phyloP scores from a whole-genome alignment of 2,888 invertebrate genomes.

The Drosophila merina region DNA sequence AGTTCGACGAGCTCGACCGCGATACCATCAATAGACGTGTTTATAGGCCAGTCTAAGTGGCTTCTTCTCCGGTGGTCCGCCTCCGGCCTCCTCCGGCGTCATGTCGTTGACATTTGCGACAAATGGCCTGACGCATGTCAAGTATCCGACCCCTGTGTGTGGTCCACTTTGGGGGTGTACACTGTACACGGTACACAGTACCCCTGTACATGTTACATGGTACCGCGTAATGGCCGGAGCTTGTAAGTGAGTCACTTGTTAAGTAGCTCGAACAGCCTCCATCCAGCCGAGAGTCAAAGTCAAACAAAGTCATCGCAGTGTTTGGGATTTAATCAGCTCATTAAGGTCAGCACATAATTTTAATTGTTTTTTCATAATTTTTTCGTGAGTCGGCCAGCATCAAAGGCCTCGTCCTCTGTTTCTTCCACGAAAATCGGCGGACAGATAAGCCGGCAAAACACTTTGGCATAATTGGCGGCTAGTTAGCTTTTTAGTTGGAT shows the following conservation, averaged over 20 bases:
- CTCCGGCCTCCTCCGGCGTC: constrained; percentile 60
- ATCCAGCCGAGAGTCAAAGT: constrained; percentile 7
- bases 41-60: constrained; percentile 57
- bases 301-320: constrained; percentile 15
- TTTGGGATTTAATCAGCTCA: constrained; percentile 60
- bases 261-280: constrained; percentile 2
- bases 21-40: constrained; percentile 72
- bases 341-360: constrained; percentile 70
- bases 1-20: constrained; percentile 29
- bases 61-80: constrained; percentile 55
- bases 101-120: constrained; percentile 79
- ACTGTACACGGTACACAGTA: constrained; percentile 35
- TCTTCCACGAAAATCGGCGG: constrained; percentile 48
- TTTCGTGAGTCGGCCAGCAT: constrained; percentile 39
- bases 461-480: constrained; percentile 69
- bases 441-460: constrained; percentile 58
- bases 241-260: constrained; percentile 62
- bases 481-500: constrained; percentile 54
- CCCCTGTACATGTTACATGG: constrained; percentile 26
- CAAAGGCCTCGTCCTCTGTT: constrained; percentile 54
- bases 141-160: constrained; percentile 60
- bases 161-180: constrained; percentile 70
- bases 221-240: constrained; percentile 66
- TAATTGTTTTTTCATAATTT: constrained; percentile 63
- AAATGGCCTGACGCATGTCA: constrained; percentile 74